A percentile compares a stretch with the other conserved stretches of the same genome.
Conservation (phyloP, 2,888 invertebrate species). For the Synergus laeviventris region DNA sequence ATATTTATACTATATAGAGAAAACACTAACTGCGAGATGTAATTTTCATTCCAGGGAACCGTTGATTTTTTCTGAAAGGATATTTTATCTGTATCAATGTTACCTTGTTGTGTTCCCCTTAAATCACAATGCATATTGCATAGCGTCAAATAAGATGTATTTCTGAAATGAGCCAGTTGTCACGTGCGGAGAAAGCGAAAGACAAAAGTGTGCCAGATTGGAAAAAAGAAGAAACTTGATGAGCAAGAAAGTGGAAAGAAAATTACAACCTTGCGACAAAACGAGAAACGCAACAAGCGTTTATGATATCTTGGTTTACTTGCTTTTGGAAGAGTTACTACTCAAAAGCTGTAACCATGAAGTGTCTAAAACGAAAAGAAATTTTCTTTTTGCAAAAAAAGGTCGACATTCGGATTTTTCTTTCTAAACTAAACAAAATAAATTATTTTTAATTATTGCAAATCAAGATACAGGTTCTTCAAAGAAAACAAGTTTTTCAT, state of each 20-base stretch:
- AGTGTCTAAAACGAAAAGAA: conserved; percentile 12
- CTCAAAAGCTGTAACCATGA: background rate
- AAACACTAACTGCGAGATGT: background rate
- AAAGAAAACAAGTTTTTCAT: background rate
- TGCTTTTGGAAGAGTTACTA: background rate
- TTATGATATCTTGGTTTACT: conserved; percentile 10
- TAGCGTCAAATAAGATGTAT: background rate
- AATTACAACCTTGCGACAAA: conserved; percentile 21
- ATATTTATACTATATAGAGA: too few relatives aligned
- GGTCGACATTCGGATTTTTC: background rate
- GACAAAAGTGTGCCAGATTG: conserved; percentile 23
- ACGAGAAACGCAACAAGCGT: conserved; percentile 19
- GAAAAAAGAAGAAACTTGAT: conserved; percentile 16
- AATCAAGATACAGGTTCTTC: background rate
- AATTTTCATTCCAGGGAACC: background rate
- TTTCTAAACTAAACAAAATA: background rate
- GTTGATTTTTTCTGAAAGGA: background rate
- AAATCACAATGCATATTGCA: conserved; percentile 12
- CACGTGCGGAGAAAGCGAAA: conserved; percentile 38
- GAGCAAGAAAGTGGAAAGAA: conserved; percentile 33
- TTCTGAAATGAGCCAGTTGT: background rate
- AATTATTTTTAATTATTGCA: background rate
- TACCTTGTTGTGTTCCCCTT: background rate
- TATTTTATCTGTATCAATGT: background rate
- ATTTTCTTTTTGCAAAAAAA: background rate